Conservation (phyloP, 2,797 vertebrate genomes). For the Crocidura indochinensis region DNA sequence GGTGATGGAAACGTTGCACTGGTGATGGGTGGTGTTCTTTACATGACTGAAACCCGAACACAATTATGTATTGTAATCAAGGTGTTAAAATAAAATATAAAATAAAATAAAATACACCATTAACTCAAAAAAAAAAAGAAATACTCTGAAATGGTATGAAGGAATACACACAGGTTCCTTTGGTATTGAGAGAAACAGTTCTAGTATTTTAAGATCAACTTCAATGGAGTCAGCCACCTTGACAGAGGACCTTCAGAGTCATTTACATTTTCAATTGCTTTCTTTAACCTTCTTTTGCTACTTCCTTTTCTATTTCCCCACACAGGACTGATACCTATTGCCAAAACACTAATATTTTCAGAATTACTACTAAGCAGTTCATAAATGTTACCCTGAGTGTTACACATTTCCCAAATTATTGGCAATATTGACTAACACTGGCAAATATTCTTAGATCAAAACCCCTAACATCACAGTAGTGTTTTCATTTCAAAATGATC, state of each 20-base stretch:
- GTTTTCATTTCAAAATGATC: conserved; percentile 4
- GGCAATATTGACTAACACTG: neutral
- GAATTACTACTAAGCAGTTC: conserved; percentile 13
- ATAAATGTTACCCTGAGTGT: neutral
- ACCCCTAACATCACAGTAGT: neutral
- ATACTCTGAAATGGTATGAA: conserved; percentile 12
- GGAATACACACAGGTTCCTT: neutral
- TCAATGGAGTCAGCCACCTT: conserved; percentile 32
- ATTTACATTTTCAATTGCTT: neutral
- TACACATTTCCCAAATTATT: conserved; percentile 28
- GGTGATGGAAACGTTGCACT: too few species aligned
- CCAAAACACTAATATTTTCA: conserved; percentile 39
- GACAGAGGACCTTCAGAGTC: neutral
- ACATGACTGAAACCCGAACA: too few species aligned
- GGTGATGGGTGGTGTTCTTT: too few species aligned
- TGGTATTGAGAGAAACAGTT: conserved; percentile 13
- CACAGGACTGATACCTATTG: conserved; percentile 23
- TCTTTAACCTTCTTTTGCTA: neutral
- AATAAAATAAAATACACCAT: too few species aligned
- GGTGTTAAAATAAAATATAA: too few species aligned
- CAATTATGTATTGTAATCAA: too few species aligned
- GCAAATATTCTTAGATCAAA: conserved; percentile 1
- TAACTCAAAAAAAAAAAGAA: too few species aligned
- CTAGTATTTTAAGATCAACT: conserved; percentile 37
- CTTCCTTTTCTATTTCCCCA: conserved; percentile 39